Evolutionary conservation across 1,140 invertebrate genomes (phyloP), one percentile per base, ranked within the genome.

Genomic region (Trichogramma pretiosum): DNA sequence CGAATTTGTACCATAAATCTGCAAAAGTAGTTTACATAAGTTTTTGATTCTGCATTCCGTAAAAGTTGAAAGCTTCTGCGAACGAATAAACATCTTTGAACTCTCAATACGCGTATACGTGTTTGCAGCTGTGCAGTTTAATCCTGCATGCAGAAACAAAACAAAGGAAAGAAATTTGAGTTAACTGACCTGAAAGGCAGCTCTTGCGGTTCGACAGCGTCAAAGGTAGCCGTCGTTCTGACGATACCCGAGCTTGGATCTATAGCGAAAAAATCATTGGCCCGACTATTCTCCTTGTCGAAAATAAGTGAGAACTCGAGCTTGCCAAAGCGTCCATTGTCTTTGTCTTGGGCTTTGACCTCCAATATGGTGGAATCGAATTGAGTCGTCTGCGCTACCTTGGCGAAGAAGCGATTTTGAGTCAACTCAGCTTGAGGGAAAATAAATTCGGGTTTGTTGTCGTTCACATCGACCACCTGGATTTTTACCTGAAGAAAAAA

Each of bases 391-490:
- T 76, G 74, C 0, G 84, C 76, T 9, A 90, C 76, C 0, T 87
- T 85, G 0, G 79, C 80, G 50, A 84, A 84, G 57, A 84, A 87
- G 41, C 81, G 81, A 14, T 74, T 67, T 48, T 68, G 68, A 14
- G 68, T 65, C 3, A 75, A 58, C 28, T 65, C 68, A 2, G 55
- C 56, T 2, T 79, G 75, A 1, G 84, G 80, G 48, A 84, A 86
- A 1, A 87, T 65, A 62, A 93, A 94, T 48, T 79, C 75, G 0
- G 91, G 90, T 3, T 74, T 73, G 61, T 93, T 93, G 59, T 94
- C 90, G 59, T 94, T 94, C 1, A 87, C 78, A 62, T 94, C 90
- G 0, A 83, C 70, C 0, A 95, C 81, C 54, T 87, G 84, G 4
- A 95, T 78, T 50, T 84, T 85, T 0, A 95, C 77, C 59, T 81